These are phyloP conservation scores for Calidris pygmaea DNA, from an alignment of 2,113 vertebrate species.

Conservation along the genomic window DNA sequence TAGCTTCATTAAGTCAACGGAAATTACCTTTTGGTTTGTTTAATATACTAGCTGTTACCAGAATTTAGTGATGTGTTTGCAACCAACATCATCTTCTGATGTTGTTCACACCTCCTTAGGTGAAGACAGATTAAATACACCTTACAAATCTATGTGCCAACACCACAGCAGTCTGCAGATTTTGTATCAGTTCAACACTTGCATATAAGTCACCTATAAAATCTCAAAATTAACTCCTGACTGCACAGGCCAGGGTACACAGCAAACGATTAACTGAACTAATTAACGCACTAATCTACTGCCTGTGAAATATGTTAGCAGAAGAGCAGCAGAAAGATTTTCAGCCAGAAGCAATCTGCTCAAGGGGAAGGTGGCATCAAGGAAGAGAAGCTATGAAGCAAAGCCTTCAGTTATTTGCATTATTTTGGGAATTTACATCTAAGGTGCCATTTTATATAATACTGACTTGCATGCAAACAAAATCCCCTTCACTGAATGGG, in stretches of 20 bases:
- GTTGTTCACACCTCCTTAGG: not conserved
- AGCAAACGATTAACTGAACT: not conserved
- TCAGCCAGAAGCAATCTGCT: not conserved
- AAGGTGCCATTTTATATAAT: not conserved
- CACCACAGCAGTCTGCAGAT: not conserved
- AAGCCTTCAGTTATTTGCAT: not conserved
- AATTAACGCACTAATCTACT: not conserved
- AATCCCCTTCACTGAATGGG: not conserved
- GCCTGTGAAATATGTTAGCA: not conserved
- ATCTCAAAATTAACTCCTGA: not conserved
- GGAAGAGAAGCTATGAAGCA: not conserved
- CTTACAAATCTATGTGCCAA: not conserved
- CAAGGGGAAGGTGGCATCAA: not conserved
- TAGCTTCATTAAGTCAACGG: not conserved
- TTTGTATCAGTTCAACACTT: not conserved
- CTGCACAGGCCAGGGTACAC: not conserved
- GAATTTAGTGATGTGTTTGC: not conserved
- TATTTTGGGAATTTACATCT: not conserved
- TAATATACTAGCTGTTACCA: not conserved
- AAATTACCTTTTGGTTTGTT: not conserved
- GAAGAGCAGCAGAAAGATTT: not conserved
- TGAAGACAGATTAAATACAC: not conserved
- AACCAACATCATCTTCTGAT: not conserved
- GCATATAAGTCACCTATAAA: not conserved
- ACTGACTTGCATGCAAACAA: not conserved